A percentile compares a stretch with the other conserved stretches of the same genome.
Evolutionary conservation across 2,888 invertebrate species (phyloP).

Genomic region (Agrotis puta): DNA sequence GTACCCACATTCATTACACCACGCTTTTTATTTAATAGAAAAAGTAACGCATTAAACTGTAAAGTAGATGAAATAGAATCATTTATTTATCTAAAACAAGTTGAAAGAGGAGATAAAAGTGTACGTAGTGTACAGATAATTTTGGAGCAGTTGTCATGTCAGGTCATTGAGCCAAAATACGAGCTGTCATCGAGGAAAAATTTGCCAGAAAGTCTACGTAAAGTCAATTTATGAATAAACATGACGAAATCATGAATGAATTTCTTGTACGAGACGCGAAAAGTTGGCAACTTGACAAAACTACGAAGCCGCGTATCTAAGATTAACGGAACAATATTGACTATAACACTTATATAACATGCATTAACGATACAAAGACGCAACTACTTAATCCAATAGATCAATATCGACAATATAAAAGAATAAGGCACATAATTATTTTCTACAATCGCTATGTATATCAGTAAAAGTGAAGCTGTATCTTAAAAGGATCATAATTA

Average conservation of each 20-base stretch:
- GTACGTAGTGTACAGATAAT: constrained; percentile 17
- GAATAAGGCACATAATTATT: constrained; percentile 57
- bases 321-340: constrained; percentile 28
- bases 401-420: constrained; percentile 51
- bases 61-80: constrained; percentile 13
- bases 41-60: constrained; percentile 48
- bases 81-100: constrained; percentile 20
- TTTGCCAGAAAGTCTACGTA: constrained; percentile 20
- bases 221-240: constrained; percentile 59
- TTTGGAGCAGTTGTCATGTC: constrained; percentile 16
- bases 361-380: constrained; percentile 29
- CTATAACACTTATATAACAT: constrained; percentile 42
- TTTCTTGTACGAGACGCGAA: constrained; percentile 26
- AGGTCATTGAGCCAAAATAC: constrained; percentile 46
- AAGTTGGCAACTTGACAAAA: constrained; percentile 56
- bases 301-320: constrained; percentile 18
- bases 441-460: constrained; percentile 51
- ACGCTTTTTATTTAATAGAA: constrained; percentile 52
- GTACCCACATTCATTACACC: constrained; percentile 49
- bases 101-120: constrained; percentile 13
- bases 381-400: constrained; percentile 37
- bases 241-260: constrained; percentile 65
- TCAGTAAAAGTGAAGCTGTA: constrained; percentile 63
- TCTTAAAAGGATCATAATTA: constrained; percentile 73
- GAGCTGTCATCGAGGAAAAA: constrained; percentile 34